Conservation (phyloP, 2,888 invertebrate species). For the Thera obeliscata region DNA sequence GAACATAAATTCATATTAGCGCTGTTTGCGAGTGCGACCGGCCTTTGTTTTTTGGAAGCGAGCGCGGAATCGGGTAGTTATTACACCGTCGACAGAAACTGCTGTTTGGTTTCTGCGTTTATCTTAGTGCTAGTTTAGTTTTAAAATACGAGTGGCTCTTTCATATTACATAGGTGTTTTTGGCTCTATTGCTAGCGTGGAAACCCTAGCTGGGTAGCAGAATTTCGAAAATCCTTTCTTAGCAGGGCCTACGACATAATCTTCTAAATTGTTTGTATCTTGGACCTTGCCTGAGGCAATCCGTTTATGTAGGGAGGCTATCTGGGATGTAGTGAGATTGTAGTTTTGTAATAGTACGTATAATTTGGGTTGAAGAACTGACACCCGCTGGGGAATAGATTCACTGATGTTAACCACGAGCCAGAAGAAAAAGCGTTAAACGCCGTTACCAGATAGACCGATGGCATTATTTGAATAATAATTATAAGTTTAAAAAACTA, state of each 20-base stretch:
- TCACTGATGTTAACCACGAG: background rate
- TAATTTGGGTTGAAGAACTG: background rate
- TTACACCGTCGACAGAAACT: constrained; percentile 5
- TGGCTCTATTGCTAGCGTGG: background rate
- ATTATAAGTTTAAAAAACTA: no score
- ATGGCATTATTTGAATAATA: no score
- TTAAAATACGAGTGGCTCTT: background rate
- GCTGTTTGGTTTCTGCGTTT: constrained; percentile 8
- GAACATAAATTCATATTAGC: constrained; percentile 43
- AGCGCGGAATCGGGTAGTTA: constrained; percentile 16
- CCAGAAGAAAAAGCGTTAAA: no score
- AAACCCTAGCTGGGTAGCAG: constrained; percentile 15
- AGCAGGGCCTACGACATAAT: constrained; percentile 15
- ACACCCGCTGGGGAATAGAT: background rate
- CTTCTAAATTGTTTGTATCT: constrained; percentile 20
- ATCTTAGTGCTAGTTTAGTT: background rate
- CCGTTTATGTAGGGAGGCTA: constrained; percentile 3
- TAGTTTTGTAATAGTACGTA: constrained; percentile 6
- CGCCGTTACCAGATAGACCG: no score
- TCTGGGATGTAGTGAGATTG: constrained; percentile 3
- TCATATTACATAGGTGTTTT: background rate
- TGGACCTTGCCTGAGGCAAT: constrained; percentile 23
- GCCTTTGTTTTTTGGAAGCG: constrained; percentile 26
- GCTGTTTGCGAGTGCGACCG: constrained; percentile 33
- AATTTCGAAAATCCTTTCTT: constrained; percentile 25